These are phyloP conservation scores for Pseudomyrmex cubaensis DNA, from an alignment of 1,140 invertebrate genomes.

Conservation along the genomic window DNA sequence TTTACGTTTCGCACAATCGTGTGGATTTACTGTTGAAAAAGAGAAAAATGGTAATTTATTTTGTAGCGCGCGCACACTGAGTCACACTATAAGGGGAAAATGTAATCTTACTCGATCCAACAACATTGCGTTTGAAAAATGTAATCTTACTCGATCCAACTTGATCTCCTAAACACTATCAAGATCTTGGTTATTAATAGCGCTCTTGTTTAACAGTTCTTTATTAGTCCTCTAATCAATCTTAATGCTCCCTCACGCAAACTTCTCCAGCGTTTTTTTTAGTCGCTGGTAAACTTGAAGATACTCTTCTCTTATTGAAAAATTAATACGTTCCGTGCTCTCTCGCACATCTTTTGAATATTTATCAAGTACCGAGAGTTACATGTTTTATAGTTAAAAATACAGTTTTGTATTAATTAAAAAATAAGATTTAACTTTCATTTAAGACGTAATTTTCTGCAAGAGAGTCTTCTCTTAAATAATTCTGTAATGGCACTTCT, in stretches of 20 bases:
- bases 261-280: not conserved
- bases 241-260: constrained; percentile 19
- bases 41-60: constrained; percentile 23
- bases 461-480: not conserved
- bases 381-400: not conserved
- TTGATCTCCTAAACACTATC: constrained; percentile 14
- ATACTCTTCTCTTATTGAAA: not conserved
- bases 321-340: not conserved
- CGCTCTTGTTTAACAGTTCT: not conserved
- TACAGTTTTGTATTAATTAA: constrained; percentile 17
- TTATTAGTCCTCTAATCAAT: constrained; percentile 4
- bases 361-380: constrained; percentile 2
- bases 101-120: not conserved
- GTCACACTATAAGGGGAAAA: constrained; percentile 19
- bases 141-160: not conserved
- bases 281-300: constrained; percentile 20
- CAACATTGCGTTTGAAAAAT: not conserved
- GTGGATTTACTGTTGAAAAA: too few relatives aligned
- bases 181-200: constrained; percentile 11
- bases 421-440: constrained; percentile 5
- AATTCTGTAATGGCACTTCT: not conserved
- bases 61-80: not conserved
- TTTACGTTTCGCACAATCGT: too few relatives aligned
- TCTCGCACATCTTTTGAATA: constrained; percentile 9
- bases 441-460: not conserved